Evolutionary conservation across 1,140 invertebrate species (phyloP), one percentile per base, ranked within the genome.

Genomic region (Aphis gossypii): DNA sequence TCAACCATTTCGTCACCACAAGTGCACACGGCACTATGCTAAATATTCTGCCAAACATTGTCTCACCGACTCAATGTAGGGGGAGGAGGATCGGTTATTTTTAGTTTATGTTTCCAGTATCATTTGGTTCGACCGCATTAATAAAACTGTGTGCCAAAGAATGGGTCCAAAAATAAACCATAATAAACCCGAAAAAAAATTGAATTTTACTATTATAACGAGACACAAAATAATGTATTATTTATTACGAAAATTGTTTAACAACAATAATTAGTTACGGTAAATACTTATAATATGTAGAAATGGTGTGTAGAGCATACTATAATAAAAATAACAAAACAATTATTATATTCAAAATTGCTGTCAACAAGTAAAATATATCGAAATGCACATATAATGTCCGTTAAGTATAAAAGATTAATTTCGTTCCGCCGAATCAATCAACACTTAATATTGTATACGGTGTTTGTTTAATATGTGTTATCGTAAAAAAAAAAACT

Each of bases 21-120:
- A 86, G 92, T 93, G 92, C 92, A 93, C 92, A 93, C 92, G 92
- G 92, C 92, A 93, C 90, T 82, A 86, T 25, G 76, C 82, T 86
- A 56, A 93, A 93, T 86, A 30, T 56, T 93, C 82, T 93, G 92
- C 92, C 92, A 93, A 93, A 86, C 44, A 51, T 20, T 25, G 44
- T 90, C 38, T 90, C 23, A 14, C 25, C 14, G 25, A 38, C 82
- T 86, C 35, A 56, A 93, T 56, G 21, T 83, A 56, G 92, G 82
- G 92, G 92, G 82, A 86, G 82, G 92, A 86, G 48, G 35, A 56
- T 86, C 48, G 23, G 82, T 25, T 93, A 93, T 93, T 93, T 93
- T 93, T 93, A 83, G 92, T 93, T 76, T 44, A 93, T 35, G 92
- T 93, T 93, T 93, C 92, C 92, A 93, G 92, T 38, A 86, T 84